Evolutionary conservation across 1,140 invertebrate species (phyloP).

Genomic region (Drosophila yakuba): DNA sequence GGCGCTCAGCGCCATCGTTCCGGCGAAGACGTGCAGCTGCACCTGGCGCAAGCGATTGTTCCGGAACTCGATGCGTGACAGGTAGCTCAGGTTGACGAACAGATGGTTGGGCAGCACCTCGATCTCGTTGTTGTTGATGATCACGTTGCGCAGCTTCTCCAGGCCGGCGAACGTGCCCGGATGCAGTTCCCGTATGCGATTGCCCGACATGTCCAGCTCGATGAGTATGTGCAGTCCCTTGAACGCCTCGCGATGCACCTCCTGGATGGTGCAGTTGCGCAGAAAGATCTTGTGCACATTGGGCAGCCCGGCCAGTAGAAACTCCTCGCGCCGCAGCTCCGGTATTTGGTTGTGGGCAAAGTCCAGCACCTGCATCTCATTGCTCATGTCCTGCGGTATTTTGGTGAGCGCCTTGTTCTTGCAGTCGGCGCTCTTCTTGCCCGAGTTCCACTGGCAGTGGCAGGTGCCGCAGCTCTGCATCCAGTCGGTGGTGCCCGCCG

Average conservation of each 20-base stretch:
- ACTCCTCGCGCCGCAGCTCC: slow-evolving; percentile 88
- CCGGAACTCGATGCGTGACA: slow-evolving; percentile 91
- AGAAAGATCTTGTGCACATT: slow-evolving; percentile 93
- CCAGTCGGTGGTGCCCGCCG: slow-evolving; percentile 85
- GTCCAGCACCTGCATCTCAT: slow-evolving; percentile 91
- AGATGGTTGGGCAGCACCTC: slow-evolving; percentile 89
- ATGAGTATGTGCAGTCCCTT: slow-evolving; percentile 91
- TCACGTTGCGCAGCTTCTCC: slow-evolving; percentile 88
- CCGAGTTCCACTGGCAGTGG: slow-evolving; percentile 92
- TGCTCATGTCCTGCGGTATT: slow-evolving; percentile 89
- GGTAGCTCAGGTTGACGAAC: slow-evolving; percentile 90
- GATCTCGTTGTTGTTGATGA: slow-evolving; percentile 90
- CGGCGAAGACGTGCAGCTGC: slow-evolving; percentile 89
- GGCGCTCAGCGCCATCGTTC: slow-evolving; percentile 88
- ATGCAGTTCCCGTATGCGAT: slow-evolving; percentile 89
- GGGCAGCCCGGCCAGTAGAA: slow-evolving; percentile 88
- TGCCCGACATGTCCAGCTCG: slow-evolving; percentile 93
- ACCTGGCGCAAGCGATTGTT: slow-evolving; percentile 90
- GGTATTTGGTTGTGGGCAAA: slow-evolving; percentile 90
- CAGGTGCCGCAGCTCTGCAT: slow-evolving; percentile 87
- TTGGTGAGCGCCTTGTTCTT: slow-evolving; percentile 87
- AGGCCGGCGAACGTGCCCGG: slow-evolving; percentile 90
- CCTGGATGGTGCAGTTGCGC: slow-evolving; percentile 89
- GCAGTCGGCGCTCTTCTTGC: slow-evolving; percentile 93
- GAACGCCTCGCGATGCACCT: slow-evolving; percentile 90